Evolutionary conservation across 2,113 vertebrate species (phyloP).

Genomic region (Turdus rufiventris): DNA sequence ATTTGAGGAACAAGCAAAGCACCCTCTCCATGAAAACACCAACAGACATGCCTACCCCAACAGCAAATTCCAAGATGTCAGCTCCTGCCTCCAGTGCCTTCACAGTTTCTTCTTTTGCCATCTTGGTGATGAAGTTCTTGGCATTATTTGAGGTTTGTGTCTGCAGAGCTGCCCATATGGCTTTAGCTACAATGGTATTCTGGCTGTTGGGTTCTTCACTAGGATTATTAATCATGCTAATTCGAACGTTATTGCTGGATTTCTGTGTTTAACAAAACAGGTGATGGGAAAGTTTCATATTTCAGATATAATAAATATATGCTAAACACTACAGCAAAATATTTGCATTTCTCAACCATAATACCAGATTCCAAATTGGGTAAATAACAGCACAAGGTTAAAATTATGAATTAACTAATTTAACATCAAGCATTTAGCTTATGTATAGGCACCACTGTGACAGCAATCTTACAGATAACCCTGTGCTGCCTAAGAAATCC

Average conservation of each 20-base stretch:
- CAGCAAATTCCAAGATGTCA: conserved; percentile 83
- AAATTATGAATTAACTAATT: not conserved
- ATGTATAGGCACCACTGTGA: not conserved
- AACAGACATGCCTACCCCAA: conserved; percentile 81
- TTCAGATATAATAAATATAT: not conserved
- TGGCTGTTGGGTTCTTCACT: conserved; percentile 65
- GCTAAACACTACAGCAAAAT: not conserved
- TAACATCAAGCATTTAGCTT: not conserved
- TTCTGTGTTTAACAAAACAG: conserved; percentile 67
- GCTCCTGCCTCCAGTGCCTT: conserved; percentile 77
- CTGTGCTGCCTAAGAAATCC: not conserved
- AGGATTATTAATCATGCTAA: conserved; percentile 92
- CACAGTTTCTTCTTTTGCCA: conserved; percentile 89
- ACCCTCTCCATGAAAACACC: not conserved
- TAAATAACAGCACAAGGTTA: not conserved
- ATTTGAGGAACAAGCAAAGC: not conserved
- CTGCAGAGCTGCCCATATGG: conserved; percentile 92
- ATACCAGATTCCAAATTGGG: not conserved
- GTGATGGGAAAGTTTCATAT: not conserved
- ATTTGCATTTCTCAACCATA: not conserved
- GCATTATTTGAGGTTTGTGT: conserved; percentile 91
- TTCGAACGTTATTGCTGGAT: conserved; percentile 89
- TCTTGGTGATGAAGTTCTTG: conserved; percentile 98
- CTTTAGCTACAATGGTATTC: conserved; percentile 78
- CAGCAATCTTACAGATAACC: not conserved